Percentiles rank a stretch among this genome's conserved stretches.
Evolutionary conservation across 2,113 vertebrate species (phyloP).

Genomic region (Mellivora capensis): DNA sequence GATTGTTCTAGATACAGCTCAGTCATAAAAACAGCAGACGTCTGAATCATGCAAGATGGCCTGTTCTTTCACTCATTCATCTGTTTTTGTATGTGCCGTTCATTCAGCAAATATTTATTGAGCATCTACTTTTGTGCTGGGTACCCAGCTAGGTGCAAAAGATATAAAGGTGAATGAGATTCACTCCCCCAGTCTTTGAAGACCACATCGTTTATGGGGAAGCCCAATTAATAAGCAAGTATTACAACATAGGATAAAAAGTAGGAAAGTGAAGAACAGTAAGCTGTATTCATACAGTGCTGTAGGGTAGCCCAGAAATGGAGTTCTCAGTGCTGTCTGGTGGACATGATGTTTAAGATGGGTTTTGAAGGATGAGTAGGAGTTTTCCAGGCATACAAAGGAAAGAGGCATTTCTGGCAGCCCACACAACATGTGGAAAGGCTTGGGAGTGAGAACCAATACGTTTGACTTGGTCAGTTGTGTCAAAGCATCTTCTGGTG

Average conservation of each 20-base stretch:
- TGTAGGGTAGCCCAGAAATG: neutral
- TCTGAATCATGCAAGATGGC: neutral
- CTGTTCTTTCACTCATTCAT: neutral
- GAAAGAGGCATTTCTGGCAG: neutral
- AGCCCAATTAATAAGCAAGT: neutral
- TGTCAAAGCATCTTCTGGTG: neutral
- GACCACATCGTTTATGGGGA: neutral
- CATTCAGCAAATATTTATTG: neutral
- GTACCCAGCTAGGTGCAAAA: neutral
- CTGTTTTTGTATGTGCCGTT: neutral
- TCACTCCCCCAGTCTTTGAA: neutral
- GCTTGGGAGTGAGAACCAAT: neutral
- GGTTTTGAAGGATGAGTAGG: neutral
- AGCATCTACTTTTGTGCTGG: neutral
- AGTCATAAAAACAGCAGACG: neutral
- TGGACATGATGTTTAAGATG: neutral
- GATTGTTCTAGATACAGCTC: neutral
- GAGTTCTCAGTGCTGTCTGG: neutral
- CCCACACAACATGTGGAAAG: neutral
- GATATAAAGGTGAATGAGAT: neutral
- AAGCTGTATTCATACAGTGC: neutral
- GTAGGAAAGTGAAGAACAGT: neutral
- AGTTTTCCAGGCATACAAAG: neutral
- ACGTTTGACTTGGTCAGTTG: accelerated
- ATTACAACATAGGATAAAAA: neutral